Evolutionary conservation across 2,888 invertebrate genomes (phyloP), one percentile per base, ranked within the genome.

Genomic region (Lathronympha strigana): DNA sequence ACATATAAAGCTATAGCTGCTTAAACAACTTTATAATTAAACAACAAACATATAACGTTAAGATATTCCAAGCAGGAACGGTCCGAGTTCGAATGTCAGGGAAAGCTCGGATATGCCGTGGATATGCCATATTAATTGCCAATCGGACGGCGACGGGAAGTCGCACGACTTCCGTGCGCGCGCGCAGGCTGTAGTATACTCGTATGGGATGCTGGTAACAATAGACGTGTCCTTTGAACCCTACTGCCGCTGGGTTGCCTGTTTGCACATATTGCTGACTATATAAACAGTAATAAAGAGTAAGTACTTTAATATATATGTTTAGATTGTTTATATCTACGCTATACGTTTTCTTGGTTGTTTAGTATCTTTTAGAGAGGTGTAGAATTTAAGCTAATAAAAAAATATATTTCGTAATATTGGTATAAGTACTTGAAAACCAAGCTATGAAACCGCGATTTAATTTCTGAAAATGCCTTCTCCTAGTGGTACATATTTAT

Each of bases 61-160:
- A 55, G 25, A 63, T 55, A 47, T 53, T 49, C 40, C n/a, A 64
- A 51, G 25, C 58, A 45, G 53, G 51, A 60, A 60, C 67, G 68
- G 62, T 64, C 33, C 63, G 69, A 67, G 72, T 74, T 71, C 73
- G 71, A 63, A 74, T 69, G 73, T 69, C 67, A 68, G 50, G 66
- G 69, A 75, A 73, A 69, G 68, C 64, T 71, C 60, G 54, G 47
- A 54, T 43, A 63, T 57, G 17, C 38, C n/a, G n/a, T n/a, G n/a
- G n/a, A n/a, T n/a, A n/a, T n/a, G 55, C 17, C 19, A 47, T 61
- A 61, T 61, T 60, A 66, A 54, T 61, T 66, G n/a, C n/a, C n/a
- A n/a, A n/a, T n/a, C n/a, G 54, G 31, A 71, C 69, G 67, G 68
- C 67, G 69, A 69, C 71, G 76, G 76, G 74, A 78, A 75, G 69